These are phyloP conservation scores for Tringa solitaria DNA, from an alignment of 2,113 vertebrate species.

Conservation along the genomic window DNA sequence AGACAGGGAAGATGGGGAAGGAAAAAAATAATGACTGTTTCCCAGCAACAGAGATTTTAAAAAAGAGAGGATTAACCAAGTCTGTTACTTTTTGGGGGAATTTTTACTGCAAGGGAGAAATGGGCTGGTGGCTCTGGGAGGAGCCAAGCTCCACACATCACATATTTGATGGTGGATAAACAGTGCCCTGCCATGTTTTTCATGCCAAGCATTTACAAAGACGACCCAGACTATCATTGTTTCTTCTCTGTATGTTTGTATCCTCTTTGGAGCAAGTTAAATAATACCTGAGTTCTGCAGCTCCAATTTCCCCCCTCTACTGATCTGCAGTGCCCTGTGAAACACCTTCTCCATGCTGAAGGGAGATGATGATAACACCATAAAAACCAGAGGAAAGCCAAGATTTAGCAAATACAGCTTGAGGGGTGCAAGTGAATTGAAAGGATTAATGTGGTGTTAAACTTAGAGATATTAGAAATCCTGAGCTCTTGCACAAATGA, in stretches of 20 bases:
- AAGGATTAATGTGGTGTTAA: background rate
- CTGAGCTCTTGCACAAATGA: background rate
- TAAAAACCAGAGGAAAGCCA: background rate
- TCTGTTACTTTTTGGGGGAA: rapidly evolving
- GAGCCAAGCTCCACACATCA: background rate
- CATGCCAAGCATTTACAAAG: background rate
- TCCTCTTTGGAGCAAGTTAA: background rate
- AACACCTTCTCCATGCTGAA: too few relatives aligned
- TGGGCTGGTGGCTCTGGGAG: rapidly evolving
- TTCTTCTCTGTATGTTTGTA: background rate
- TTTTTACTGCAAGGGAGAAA: background rate
- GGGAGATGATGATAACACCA: background rate
- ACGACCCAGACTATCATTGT: background rate
- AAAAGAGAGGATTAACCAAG: background rate
- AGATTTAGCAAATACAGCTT: background rate
- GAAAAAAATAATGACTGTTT: background rate
- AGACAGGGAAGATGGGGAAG: background rate
- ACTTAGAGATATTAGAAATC: background rate
- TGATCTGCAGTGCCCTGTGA: background rate
- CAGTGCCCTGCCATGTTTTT: background rate
- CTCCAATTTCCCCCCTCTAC: background rate
- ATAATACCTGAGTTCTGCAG: background rate
- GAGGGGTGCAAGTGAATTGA: background rate
- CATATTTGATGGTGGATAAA: rapidly evolving
- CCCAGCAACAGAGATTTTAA: background rate